Evolutionary conservation across 2,888 invertebrate genomes (phyloP).

Genomic region (Sceliomorpha sp.): DNA sequence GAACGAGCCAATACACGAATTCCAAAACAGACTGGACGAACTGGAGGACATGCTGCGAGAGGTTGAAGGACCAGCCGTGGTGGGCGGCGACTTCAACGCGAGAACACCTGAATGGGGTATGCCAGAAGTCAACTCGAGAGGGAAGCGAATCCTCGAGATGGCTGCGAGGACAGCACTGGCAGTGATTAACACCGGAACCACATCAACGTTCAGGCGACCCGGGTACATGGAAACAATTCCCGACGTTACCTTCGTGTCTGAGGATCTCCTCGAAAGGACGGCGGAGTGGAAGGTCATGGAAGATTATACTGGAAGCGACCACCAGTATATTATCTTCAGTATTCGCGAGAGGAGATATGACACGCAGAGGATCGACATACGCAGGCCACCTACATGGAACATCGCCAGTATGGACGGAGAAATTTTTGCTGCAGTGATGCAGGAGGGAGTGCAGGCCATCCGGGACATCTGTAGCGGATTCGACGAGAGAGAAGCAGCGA

Average conservation of each 20-base stretch:
- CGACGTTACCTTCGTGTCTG: slow-evolving; percentile 36
- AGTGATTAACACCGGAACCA: slow-evolving; percentile 28
- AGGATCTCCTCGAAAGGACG: slow-evolving; percentile 10
- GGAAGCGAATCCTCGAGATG: slow-evolving; percentile 58
- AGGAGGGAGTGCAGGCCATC: not conserved
- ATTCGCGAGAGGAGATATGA: slow-evolving; percentile 12
- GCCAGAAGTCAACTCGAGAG: slow-evolving; percentile 52
- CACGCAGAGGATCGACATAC: not conserved
- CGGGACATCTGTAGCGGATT: not conserved
- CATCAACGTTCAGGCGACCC: slow-evolving; percentile 35
- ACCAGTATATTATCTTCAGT: slow-evolving; percentile 34
- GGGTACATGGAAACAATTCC: slow-evolving; percentile 29
- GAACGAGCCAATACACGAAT: slow-evolving; percentile 2
- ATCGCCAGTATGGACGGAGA: slow-evolving; percentile 1
- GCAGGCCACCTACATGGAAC: slow-evolving; percentile 10
- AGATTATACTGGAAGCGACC: slow-evolving; percentile 40
- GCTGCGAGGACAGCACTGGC: slow-evolving; percentile 47
- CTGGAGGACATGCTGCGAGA: slow-evolving; percentile 4
- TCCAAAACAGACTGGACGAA: not conserved
- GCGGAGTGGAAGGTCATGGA: slow-evolving; percentile 28
- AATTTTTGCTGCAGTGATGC: not conserved
- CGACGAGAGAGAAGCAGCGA: not conserved
- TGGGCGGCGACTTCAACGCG: slow-evolving; percentile 40
- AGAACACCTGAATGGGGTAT: slow-evolving; percentile 57
- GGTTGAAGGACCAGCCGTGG: not conserved